Percentiles rank a stretch among this genome's conserved stretches.
These are phyloP conservation scores for Trichonephila inaurata DNA, from an alignment of 1,140 invertebrate species.

Conservation along the genomic window DNA sequence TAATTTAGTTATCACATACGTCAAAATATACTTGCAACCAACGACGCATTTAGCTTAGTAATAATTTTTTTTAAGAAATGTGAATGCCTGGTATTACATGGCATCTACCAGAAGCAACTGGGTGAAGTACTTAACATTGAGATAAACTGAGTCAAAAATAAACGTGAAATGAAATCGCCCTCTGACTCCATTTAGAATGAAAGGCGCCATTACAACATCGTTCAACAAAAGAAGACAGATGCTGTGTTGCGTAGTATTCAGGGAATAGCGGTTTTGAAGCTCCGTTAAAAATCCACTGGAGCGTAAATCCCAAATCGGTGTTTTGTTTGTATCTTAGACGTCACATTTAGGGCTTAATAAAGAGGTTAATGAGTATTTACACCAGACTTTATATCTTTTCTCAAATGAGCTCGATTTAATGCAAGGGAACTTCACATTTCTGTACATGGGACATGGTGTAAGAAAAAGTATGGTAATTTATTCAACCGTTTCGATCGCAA, in stretches of 20 bases:
- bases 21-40: background rate
- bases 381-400: constrained; percentile 48
- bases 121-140: constrained; percentile 10
- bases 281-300: constrained; percentile 62
- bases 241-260: background rate
- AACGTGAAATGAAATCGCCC: background rate
- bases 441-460: background rate
- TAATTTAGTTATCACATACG: background rate
- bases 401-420: constrained; percentile 49
- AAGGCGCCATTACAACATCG: constrained; percentile 21
- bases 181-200: constrained; percentile 15
- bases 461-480: background rate
- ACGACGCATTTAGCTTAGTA: background rate
- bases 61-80: background rate
- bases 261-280: constrained; percentile 37
- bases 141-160: constrained; percentile 27
- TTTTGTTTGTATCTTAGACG: constrained; percentile 59
- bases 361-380: constrained; percentile 68
- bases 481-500: background rate
- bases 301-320: constrained; percentile 65
- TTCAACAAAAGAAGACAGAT: constrained; percentile 34
- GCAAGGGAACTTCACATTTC: background rate
- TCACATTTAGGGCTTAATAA: constrained; percentile 64
- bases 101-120: background rate
- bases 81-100: background rate